Evolutionary conservation across 1,140 invertebrate genomes (phyloP), one percentile per base, ranked within the genome.

Genomic region (Zaprionus nigranus): DNA sequence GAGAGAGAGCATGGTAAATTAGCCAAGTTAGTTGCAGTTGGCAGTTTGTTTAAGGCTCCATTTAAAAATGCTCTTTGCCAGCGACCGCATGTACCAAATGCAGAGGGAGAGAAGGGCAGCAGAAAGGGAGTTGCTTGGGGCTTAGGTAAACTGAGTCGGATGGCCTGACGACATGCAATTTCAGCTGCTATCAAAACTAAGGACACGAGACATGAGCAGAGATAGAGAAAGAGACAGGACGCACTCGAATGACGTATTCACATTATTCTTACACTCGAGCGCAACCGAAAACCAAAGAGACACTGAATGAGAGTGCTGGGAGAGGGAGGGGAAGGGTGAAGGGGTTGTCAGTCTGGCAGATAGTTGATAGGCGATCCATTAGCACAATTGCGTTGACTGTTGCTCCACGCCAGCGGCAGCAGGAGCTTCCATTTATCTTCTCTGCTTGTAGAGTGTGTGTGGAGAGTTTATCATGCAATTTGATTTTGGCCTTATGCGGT

Each of bases 341-440:
- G 26, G 63, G 59, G 46, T 24, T 58, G 24, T 15, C 34, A 26
- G 51, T 67, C 54, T 59, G 24, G 46, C 46, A 51, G 65, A 62
- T 75, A 73, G 59, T 68, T 75, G 78, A 78, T 75, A 78, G 66
- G 30, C 58, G 43, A 77, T 87, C 83, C 82, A 87, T 87, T 87
- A 82, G 82, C 83, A 51, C 72, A 70, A 87, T 82, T 87, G 82
- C 76, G 54, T 56, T 57, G 79, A 70, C 82, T 69, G 54, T 61
- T 65, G 53, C 75, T 64, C 20, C 28, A 51, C 70, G 60, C 22
- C 22, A 38, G 34, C 46, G 5, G 43, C 53, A 34, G 36, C 22
- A 46, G 51, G 43, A 81, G 36, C 67, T 54, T 80, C 83, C 53
- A 87, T 86, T 86, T 87, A 87, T 86, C 82, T 80, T n/a, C n/a